Conservation (phyloP, 1,140 invertebrate species). For the Micrasema longulum region DNA sequence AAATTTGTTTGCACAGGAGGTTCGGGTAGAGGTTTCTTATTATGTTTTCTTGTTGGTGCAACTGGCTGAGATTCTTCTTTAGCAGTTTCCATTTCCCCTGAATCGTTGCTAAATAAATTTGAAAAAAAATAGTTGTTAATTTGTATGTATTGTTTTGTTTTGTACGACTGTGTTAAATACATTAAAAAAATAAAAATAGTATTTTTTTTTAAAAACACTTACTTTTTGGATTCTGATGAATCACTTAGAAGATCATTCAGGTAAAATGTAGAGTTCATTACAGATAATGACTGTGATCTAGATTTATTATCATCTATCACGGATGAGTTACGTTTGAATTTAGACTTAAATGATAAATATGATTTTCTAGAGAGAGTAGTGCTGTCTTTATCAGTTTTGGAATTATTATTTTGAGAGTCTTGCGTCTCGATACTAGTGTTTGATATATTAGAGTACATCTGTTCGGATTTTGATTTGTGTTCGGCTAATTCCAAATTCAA, state of each 20-base stretch:
- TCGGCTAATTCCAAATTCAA: slow-evolving; percentile 16
- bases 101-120: slow-evolving; percentile 48
- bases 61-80: slow-evolving; percentile 26
- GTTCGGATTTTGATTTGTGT: slow-evolving; percentile 27
- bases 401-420: slow-evolving; percentile 1
- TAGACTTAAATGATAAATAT: slow-evolving; percentile 68
- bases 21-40: slow-evolving; percentile 42
- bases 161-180: no score
- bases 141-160: no score
- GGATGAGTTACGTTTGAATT: slow-evolving; percentile 66
- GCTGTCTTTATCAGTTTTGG: slow-evolving; percentile 56
- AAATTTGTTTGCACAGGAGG: neutral
- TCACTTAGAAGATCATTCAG: slow-evolving; percentile 71
- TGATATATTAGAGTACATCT: slow-evolving; percentile 11
- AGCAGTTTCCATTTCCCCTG: slow-evolving; percentile 55
- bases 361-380: slow-evolving; percentile 62
- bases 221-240: slow-evolving; percentile 26
- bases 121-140: no score
- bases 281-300: slow-evolving; percentile 63
- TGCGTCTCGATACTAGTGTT: slow-evolving; percentile 19
- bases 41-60: slow-evolving; percentile 51
- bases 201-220: no score
- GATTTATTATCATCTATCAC: slow-evolving; percentile 62
- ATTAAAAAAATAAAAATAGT: no score
- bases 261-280: slow-evolving; percentile 75